Evolutionary conservation across 2,888 invertebrate species (phyloP), one percentile per base, ranked within the genome.

Genomic region (Aleiodes testaceus): DNA sequence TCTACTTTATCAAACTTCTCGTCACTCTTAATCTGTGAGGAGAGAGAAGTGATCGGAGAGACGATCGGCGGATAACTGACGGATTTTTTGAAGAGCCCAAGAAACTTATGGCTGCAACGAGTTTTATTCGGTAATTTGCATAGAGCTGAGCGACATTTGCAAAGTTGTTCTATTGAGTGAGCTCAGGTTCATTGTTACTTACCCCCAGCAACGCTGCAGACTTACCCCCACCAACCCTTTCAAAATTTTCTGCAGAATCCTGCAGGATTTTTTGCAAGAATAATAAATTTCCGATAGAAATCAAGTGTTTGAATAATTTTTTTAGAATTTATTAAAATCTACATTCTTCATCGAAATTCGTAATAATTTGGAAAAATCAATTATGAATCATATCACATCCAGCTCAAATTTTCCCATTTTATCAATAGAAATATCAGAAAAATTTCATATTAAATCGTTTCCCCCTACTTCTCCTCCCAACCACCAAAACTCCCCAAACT

Each of bases 81-180:
- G 71, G 70, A 36, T 72, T 76, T 76, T 73, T 74, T 74, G 59
- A 7, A 59, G 42, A 26, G 42, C 36, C 30, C 3, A 36, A 42
- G 30, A 55, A 26, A n/a, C 14, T 16, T 9, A 1, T 20, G n/a
- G 26, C 2, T n/a, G 5, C 36, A 44, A 72, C 70, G 74, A 81
- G 83, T 76, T 77, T 83, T 82, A 84, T 77, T 72, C 72, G 70
- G 36, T 67, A 73, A 87, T 87, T 87, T 87, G 87, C 87, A 87
- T 87, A 85, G 83, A 87, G 87, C 87, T 77, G 18, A 72, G 72
- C 72, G 66, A 79, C 81, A 50, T 80, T 80, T 75, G 79, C 76
- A 78, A 78, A 75, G 72, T 70, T 68, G 77, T 64, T 81, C 78
- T 78, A 79, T 79, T 77, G 72, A 76, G 72, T 36, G 75, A 80